phyloP scores from a whole-genome alignment of 2,113 vertebrate genomes.

The Salvelinus fontinalis region DNA sequence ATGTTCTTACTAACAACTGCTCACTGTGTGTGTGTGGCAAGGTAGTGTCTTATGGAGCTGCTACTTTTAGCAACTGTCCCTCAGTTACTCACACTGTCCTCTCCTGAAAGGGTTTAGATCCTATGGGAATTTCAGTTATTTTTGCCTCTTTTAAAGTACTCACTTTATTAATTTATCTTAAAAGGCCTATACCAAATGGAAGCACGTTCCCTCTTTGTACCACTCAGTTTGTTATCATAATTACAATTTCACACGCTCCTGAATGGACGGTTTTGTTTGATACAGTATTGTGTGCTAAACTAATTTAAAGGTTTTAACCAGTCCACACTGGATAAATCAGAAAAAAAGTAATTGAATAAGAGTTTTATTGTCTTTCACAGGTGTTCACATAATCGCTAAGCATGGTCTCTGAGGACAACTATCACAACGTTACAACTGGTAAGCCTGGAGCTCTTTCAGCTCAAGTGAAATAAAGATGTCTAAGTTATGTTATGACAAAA shows the following conservation, averaged over 20 bases:
- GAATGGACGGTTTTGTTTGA: no score
- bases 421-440: slow-evolving; percentile 11
- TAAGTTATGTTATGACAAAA: not conserved
- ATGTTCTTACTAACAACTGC: no score
- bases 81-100: slow-evolving; percentile 29
- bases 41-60: not conserved
- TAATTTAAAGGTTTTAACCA: no score
- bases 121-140: slow-evolving; percentile 62
- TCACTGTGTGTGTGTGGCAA: not conserved
- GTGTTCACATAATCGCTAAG: not conserved
- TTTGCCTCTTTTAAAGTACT: slow-evolving; percentile 59
- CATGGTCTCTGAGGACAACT: slow-evolving; percentile 37
- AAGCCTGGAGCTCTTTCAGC: not conserved
- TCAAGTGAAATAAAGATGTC: slow-evolving; percentile 1
- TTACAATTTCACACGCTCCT: not conserved
- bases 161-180: slow-evolving; percentile 59
- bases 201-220: slow-evolving; percentile 29
- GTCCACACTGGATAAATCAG: no score
- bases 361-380: not conserved
- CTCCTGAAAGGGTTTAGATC: slow-evolving; percentile 44
- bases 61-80: not conserved
- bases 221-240: slow-evolving; percentile 5
- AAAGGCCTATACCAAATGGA: slow-evolving; percentile 39
- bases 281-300: no score
- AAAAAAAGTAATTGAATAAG: not conserved